Evolutionary conservation across 1,140 invertebrate species (phyloP), one percentile per base, ranked within the genome.

Genomic region (Macrosteles quadrilineatus): DNA sequence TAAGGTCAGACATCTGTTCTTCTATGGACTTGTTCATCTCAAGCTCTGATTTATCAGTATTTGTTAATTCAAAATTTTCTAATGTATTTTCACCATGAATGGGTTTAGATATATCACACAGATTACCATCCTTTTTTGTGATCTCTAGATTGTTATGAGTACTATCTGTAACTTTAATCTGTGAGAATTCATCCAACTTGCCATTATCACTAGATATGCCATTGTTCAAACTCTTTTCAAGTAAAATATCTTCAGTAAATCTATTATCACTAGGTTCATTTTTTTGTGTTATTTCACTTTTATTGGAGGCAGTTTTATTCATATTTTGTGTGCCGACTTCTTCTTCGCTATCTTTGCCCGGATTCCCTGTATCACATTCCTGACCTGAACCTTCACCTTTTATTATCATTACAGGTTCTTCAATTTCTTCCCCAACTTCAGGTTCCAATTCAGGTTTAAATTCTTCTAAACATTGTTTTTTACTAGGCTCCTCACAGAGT

Each of bases 311-410:
- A n/a, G 87, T 85, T 36, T 19, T 65, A 57, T 72, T 69, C 4
- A 11, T 50, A 3, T 45, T 64, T 71, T 89, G 82, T 45, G 21
- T 62, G 1, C n/a, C 1, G 27, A 55, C 32, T 31, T 30, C 43
- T n/a, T 68, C 31, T 43, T 45, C n/a, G 32, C 21, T 21, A 4
- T 59, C 68, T n/a, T 79, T 79, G 0, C 76, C 81, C 12, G 84
- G 83, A 78, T 90, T 91, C 1, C 89, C 89, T 12, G 87, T 88
- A 27, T 87, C 82, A 76, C 88, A 91, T n/a, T 88, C 87, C 25
- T 77, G 80, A n/a, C 91, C 91, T 47, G 82, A 84, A 68, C 91
- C 91, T 75, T 88, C 86, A 1, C 91, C 92, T 73, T 83, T 85
- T 75, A 92, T 83, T 76, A 85, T 85, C 83, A 91, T 86, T 0